Conservation (phyloP, 2,797 vertebrate species). For the Gambusia yucatana region DNA sequence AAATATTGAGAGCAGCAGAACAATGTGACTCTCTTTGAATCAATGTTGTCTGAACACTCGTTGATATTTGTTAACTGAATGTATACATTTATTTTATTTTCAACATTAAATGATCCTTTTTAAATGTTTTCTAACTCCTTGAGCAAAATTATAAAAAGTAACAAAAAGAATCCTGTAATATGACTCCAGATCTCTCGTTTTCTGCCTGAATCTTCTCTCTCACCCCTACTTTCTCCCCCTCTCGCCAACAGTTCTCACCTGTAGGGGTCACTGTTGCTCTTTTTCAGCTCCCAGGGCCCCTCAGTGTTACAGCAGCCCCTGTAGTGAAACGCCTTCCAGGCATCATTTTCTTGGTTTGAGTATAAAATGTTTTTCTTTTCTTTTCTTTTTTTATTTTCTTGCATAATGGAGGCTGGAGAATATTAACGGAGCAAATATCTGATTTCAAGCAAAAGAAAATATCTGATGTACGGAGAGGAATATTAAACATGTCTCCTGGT, state of each 20-base stretch:
- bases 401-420: constrained; percentile 78
- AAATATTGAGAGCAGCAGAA: neutral
- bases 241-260: constrained; percentile 39
- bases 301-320: constrained; percentile 30
- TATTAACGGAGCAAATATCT: constrained; percentile 80
- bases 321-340: constrained; percentile 68
- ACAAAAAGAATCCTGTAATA: neutral
- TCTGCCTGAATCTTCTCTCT: neutral
- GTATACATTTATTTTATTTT: neutral
- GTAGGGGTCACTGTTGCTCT: constrained; percentile 81
- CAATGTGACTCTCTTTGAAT: neutral
- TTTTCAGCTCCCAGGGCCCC: constrained; percentile 19
- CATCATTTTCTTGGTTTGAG: constrained; percentile 81
- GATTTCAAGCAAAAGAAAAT: constrained; percentile 80
- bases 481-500: constrained; percentile 72
- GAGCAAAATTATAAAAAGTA: neutral
- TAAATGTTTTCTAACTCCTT: neutral
- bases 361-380: constrained; percentile 73
- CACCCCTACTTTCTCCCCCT: neutral
- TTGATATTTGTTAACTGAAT: neutral
- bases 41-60: neutral
- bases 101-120: neutral
- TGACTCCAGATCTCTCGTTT: neutral
- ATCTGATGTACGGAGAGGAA: constrained; percentile 74
- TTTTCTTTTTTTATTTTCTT: constrained; percentile 19